phyloP scores from a whole-genome alignment of 2,888 invertebrate species.

The Morpho deidamia region DNA sequence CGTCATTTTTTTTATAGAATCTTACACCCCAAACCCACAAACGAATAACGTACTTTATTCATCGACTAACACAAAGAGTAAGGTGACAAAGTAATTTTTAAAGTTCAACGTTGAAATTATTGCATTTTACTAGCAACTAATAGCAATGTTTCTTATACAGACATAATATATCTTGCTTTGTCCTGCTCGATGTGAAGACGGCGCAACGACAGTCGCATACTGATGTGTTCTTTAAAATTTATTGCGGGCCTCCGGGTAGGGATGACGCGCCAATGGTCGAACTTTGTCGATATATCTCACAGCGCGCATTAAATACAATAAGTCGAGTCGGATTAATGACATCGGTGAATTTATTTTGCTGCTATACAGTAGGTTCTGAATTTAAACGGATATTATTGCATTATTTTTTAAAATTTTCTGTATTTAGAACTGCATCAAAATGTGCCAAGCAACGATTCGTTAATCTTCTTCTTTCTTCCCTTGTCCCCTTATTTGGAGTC shows the following conservation, averaged over 20 bases:
- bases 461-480: no score
- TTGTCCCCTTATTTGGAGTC: no score
- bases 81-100: background rate
- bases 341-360: conserved; percentile 6
- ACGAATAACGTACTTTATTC: no score
- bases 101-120: conserved; percentile 19
- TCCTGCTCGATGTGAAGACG: conserved; percentile 59
- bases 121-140: conserved; percentile 14
- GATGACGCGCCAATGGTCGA: conserved; percentile 23
- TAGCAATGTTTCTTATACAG: conserved; percentile 42
- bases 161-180: conserved; percentile 69
- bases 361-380: background rate
- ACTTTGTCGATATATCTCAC: conserved; percentile 20
- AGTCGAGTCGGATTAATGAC: conserved; percentile 5
- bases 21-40: no score
- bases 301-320: conserved; percentile 6
- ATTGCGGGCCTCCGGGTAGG: conserved; percentile 47
- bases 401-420: no score
- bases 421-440: no score
- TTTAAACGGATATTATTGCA: conserved; percentile 1
- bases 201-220: conserved; percentile 62
- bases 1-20: no score
- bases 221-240: conserved; percentile 72
- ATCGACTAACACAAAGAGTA: no score
- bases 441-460: no score